Percentiles rank a stretch among this genome's conserved stretches.
phyloP scores from a whole-genome alignment of 1,140 invertebrate species.

The Achroia grisella region DNA sequence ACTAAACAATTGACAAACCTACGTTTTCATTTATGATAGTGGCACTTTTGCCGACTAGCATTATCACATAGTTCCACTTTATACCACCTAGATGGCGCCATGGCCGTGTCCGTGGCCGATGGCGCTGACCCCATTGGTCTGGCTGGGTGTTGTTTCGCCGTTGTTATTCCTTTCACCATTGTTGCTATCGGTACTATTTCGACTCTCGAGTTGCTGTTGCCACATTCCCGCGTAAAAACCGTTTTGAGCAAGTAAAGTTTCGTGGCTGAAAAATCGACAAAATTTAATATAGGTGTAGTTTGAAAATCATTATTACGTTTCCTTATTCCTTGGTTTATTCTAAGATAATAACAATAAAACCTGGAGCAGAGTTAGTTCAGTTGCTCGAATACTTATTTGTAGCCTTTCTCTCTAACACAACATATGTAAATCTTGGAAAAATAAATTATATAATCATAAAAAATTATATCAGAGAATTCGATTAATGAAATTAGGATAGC shows the following conservation, averaged over 20 bases:
- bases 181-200: conserved; percentile 21
- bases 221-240: conserved; percentile 92
- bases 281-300: no score
- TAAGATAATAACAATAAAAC: no score
- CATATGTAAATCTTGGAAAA: no score
- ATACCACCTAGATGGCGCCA: not conserved
- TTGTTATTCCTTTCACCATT: conserved; percentile 33
- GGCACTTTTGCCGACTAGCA: not conserved
- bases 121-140: conserved; percentile 20
- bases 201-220: conserved; percentile 85
- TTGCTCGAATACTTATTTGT: no score
- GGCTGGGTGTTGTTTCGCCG: conserved; percentile 9
- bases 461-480: no score
- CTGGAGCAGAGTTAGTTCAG: no score
- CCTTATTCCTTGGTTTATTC: no score
- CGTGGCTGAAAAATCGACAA: conserved; percentile 77
- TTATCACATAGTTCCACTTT: not conserved
- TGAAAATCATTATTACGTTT: no score
- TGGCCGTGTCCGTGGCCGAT: conserved; percentile 42
- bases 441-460: no score
- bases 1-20: not conserved
- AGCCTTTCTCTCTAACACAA: no score
- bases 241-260: conserved; percentile 80
- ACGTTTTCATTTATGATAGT: conserved; percentile 1
- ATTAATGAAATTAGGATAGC: no score